A percentile compares a stretch with the other conserved stretches of the same genome.
Conservation (phyloP, 1,140 invertebrate genomes). For the Hydropsyche tenuis region DNA sequence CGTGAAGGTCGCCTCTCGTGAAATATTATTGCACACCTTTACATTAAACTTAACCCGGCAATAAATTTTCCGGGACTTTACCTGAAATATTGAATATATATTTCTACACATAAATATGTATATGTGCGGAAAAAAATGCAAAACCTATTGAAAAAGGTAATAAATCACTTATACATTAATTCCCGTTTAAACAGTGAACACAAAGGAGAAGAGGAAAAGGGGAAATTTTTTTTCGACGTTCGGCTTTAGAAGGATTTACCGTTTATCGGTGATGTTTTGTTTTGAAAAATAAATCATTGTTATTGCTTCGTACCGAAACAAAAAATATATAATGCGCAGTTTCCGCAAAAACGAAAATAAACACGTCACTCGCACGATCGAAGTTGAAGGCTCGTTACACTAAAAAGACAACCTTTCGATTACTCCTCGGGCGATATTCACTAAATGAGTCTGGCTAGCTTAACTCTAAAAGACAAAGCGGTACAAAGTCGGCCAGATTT, state of each 20-base stretch:
- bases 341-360: no score
- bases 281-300: constrained; percentile 32
- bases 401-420: no score
- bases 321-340: not conserved
- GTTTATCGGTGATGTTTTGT: constrained; percentile 31
- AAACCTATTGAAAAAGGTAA: constrained; percentile 44
- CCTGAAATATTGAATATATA: constrained; percentile 44
- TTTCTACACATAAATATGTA: constrained; percentile 25
- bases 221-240: not conserved
- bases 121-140: constrained; percentile 19
- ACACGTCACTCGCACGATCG: no score
- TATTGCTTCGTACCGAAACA: constrained; percentile 8
- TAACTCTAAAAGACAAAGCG: no score
- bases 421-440: no score
- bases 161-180: constrained; percentile 47
- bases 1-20: constrained; percentile 14
- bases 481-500: no score
- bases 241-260: constrained; percentile 19
- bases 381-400: no score
- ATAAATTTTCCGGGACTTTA: constrained; percentile 44
- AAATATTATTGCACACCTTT: constrained; percentile 28
- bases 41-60: constrained; percentile 28
- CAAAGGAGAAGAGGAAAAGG: constrained; percentile 9
- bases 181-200: constrained; percentile 44
- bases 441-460: no score